Evolutionary conservation across 2,113 vertebrate species (phyloP), one percentile per base, ranked within the genome.

Genomic region (Tetraodon nigroviridis): DNA sequence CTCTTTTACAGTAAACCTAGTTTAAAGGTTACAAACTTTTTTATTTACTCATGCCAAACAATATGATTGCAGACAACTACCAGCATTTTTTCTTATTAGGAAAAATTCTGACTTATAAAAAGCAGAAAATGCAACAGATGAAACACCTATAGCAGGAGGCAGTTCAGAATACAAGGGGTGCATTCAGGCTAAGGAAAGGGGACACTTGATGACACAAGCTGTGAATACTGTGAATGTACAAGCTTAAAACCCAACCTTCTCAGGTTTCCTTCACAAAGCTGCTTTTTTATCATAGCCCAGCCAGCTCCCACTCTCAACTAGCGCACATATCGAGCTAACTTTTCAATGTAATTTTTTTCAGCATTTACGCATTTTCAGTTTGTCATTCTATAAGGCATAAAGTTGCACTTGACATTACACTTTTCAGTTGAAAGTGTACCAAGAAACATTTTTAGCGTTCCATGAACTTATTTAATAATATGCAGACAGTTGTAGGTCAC

Each of bases 261-360:
- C 68, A 69, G 63, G 83, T 85, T 87, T 74, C 78, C 62, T 75
- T 59, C 52, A 89, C 84, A 87, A 85, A 83, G 81, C 81, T 73
- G 66, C 70, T 60, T 72, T 84, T 87, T 82, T 75, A 71, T 55
- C 55, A 40, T 29, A 24, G 53, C 24, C 56, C 48, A 56, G 64
- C 69, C 74, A 56, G 18, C 51, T 62, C 64, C 45, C 74, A 61
- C 16, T 65, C 58, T 64, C 66, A 64, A 68, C 54, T 80, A 73
- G 61, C 71, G 66, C 67, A 71, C 71, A 75, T 58, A 77, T 77
- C 58, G 70, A 71, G 52, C 32, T 12, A 37, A 37, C 32, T 10
- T 37, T 37, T 32, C 22, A 61, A 71, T 80, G 64, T 75, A n/a
- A n/a, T 18, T 22, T 45, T 47, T 8, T 21, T 53, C 65, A 57